Conservation (phyloP, 30 jellyfish, hydroid and myxozoan genomes). For the Hydra vulgaris region DNA sequence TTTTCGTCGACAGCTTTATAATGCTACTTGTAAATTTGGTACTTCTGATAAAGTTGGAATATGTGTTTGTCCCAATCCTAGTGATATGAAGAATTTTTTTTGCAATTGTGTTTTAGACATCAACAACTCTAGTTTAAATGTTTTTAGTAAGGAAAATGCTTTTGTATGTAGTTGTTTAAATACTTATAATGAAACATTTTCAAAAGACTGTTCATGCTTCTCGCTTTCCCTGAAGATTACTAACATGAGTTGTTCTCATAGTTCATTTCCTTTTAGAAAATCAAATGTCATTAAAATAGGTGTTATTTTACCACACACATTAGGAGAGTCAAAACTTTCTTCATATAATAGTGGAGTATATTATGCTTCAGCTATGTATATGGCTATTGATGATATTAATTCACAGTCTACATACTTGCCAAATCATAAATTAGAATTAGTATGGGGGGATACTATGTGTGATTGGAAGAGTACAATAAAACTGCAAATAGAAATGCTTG, state of each 20-base stretch:
- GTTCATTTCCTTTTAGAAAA: constrained; percentile 10
- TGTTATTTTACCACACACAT: constrained; percentile 64
- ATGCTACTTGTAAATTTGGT: neutral
- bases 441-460: constrained; percentile 87
- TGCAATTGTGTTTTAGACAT: neutral
- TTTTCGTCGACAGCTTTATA: neutral
- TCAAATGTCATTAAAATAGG: constrained; percentile 54
- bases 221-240: neutral
- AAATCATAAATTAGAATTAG: constrained; percentile 34
- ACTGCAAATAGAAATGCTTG: constrained; percentile 38
- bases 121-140: neutral
- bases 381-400: constrained; percentile 76
- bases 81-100: neutral
- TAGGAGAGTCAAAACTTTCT: constrained; percentile 46
- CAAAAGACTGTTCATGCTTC: neutral
- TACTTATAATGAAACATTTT: neutral
- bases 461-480: constrained; percentile 42
- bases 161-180: neutral
- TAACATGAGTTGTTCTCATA: constrained; percentile 19
- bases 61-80: neutral
- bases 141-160: neutral
- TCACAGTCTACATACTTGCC: constrained; percentile 40
- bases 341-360: constrained; percentile 68
- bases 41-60: neutral
- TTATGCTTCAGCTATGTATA: constrained; percentile 76